Conservation (phyloP, 2,797 vertebrate species). For the Erethizon dorsatum region DNA sequence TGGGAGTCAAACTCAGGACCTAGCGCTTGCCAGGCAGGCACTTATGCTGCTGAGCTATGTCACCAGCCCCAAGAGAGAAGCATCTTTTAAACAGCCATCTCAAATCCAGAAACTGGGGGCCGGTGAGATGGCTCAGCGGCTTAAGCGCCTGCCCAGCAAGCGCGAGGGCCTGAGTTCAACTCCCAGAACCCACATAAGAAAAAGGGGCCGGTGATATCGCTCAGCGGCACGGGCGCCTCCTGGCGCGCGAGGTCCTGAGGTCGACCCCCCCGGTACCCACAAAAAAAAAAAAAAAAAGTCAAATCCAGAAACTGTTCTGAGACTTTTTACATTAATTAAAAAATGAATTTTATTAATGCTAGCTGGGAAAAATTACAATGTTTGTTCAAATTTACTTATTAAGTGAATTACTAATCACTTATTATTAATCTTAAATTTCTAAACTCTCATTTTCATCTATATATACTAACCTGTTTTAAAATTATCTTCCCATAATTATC, state of each 20-base stretch:
- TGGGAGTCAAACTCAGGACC: too few species aligned
- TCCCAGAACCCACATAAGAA: too few species aligned
- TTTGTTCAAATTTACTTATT: slow-evolving; percentile 13
- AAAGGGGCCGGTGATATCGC: too few species aligned
- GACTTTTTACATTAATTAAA: slow-evolving; percentile 2
- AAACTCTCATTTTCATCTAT: background rate
- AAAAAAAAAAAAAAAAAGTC: too few species aligned
- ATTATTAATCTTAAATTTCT: background rate
- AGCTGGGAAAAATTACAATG: background rate
- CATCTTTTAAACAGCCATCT: background rate
- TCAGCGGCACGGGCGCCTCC: too few species aligned
- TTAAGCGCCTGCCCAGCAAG: too few species aligned
- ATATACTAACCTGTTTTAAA: background rate
- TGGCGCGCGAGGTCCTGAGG: too few species aligned
- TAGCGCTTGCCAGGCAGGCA: too few species aligned
- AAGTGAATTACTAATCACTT: background rate
- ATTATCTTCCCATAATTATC: background rate
- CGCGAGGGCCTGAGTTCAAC: too few species aligned
- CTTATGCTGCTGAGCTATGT: too few species aligned
- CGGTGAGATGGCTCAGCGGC: too few species aligned
- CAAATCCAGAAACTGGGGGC: background rate
- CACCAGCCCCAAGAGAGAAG: background rate
- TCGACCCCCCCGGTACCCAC: too few species aligned
- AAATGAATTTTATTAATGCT: slow-evolving; percentile 7
- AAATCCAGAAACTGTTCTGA: background rate